Percentiles rank a stretch among this genome's conserved stretches.
phyloP scores from a whole-genome alignment of 2,888 invertebrate species.

The Creontiades dilutus region DNA sequence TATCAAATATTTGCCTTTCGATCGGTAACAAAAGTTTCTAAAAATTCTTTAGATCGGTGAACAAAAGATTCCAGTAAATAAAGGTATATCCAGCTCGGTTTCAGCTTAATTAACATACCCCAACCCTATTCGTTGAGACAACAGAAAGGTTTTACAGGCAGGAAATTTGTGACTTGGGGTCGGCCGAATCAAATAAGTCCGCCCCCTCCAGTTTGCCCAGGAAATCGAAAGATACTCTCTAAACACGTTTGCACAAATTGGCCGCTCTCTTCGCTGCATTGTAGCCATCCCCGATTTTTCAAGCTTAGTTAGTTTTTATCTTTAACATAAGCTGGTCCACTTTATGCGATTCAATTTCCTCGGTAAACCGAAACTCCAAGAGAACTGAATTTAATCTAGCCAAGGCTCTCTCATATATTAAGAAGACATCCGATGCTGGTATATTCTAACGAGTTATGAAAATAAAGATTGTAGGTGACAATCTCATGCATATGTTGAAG shows the following conservation, averaged over 20 bases:
- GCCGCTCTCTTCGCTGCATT: neutral
- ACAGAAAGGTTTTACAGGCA: neutral
- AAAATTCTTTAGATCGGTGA: neutral
- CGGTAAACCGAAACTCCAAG: neutral
- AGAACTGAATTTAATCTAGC: neutral
- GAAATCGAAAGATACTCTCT: conserved; percentile 27
- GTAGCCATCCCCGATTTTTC: neutral
- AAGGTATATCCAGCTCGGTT: neutral
- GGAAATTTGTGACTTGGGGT: conserved; percentile 32
- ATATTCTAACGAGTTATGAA: too few relatives aligned
- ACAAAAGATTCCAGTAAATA: neutral
- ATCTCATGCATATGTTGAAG: too few relatives aligned
- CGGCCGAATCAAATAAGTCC: conserved; percentile 3
- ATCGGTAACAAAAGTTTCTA: too few relatives aligned
- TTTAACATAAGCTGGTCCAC: neutral
- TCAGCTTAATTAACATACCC: conserved; percentile 9
- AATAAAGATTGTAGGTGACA: too few relatives aligned
- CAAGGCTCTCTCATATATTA: neutral
- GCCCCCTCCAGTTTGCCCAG: neutral
- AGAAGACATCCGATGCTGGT: too few relatives aligned
- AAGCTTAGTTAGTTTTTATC: neutral
- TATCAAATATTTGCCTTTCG: too few relatives aligned
- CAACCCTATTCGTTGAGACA: neutral
- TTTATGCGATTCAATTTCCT: conserved; percentile 32
- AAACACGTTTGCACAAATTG: neutral